These are phyloP conservation scores for Notothenia coriiceps DNA, from an alignment of 2,113 vertebrate species.

Conservation along the genomic window DNA sequence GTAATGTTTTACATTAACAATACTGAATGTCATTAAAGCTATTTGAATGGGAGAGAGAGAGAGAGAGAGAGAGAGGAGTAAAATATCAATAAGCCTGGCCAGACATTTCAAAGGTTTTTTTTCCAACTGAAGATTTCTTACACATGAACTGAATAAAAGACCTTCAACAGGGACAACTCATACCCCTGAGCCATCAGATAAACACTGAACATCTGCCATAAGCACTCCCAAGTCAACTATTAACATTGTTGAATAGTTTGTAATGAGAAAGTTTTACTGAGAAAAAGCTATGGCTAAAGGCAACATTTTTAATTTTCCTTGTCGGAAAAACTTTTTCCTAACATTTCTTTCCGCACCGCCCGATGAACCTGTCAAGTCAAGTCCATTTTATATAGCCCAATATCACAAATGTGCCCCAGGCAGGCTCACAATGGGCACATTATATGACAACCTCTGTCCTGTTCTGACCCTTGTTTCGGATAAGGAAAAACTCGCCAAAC, in stretches of 20 bases:
- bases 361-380: constrained; percentile 8
- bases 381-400: too few species aligned
- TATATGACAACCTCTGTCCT: too few species aligned
- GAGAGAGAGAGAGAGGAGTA: constrained; percentile 15
- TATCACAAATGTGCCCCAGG: too few species aligned
- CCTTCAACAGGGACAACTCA: constrained; percentile 83
- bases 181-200: constrained; percentile 84
- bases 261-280: constrained; percentile 29
- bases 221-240: constrained; percentile 87
- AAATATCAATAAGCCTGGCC: constrained; percentile 62
- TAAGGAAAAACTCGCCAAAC: too few species aligned
- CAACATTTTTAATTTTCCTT: constrained; percentile 16
- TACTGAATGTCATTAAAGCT: too few species aligned
- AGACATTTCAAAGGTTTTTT: constrained; percentile 83
- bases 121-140: constrained; percentile 87
- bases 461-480: too few species aligned
- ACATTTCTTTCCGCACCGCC: constrained; percentile 11
- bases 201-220: constrained; percentile 86
- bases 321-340: constrained; percentile 22
- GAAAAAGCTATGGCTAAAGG: constrained; percentile 20
- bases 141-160: constrained; percentile 87
- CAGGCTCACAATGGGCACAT: too few species aligned
- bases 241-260: constrained; percentile 62
- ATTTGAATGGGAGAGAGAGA: too few species aligned
- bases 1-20: too few species aligned